Evolutionary conservation across 1,140 invertebrate species (phyloP), one percentile per base, ranked within the genome.

Genomic region (Saccostrea echinata): DNA sequence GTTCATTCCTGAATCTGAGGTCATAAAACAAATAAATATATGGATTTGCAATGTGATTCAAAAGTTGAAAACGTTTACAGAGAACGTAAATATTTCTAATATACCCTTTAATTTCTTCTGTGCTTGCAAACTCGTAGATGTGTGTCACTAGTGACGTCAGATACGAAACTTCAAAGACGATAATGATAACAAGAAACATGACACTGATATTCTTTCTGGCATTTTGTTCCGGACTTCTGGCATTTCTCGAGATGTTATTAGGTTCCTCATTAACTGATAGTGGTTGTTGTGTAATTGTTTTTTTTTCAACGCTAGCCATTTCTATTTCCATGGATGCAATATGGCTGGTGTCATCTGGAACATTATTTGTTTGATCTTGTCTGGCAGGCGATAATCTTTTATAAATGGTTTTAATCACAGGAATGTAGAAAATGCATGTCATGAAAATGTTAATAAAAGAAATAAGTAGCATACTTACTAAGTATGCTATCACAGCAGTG

Each of bases 161-260:
- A 76, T 76, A 76, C 68, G 68, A 76, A 76, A 76, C 27, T 76
- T 33, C 27, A 27, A 33, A 76, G 27, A 76, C 68, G 12, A 76
- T 76, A 30, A 76, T 76, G 9, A 76, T 76, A 8, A 76, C 68
- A 12, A 76, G 11, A 33, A 76, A 76, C 68, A 76, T 76, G 27
- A 76, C 27, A 13, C 68, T 76, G 27, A 76, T 76, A 30, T 76
- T 76, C 30, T 12, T 76, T 27, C 68, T 24, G 6, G 68, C 27
- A 24, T 33, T 76, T 18, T 76, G 68, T 76, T 76, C 68, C 24
- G 24, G 30, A 33, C 27, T 9, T 35, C 11, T 30, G 9, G 12
- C 27, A 12, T 27, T 13, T 13, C 3, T 76, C 4, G 27, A 24
- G 12, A 27, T 6, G 13, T 12, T 12, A 13, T 11, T 3, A 13